phyloP scores from a whole-genome alignment of 2,888 invertebrate species.

The Sinelater perroti region DNA sequence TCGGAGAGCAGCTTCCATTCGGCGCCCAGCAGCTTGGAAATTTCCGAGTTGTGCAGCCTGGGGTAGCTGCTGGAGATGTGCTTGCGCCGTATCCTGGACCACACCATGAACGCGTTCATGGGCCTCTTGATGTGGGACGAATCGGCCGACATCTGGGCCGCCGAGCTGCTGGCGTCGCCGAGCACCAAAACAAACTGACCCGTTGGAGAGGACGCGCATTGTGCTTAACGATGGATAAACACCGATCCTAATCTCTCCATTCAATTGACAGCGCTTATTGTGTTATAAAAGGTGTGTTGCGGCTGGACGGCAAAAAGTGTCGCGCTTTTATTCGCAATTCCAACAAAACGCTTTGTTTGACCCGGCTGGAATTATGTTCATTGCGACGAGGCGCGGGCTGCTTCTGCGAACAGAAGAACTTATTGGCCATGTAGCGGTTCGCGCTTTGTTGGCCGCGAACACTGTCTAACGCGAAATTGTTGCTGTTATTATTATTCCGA shows the following conservation, averaged over 20 bases:
- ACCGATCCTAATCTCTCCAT: conserved; percentile 59
- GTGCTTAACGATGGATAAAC: conserved; percentile 59
- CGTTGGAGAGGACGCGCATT: conserved; percentile 51
- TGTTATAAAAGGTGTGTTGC: conserved; percentile 54
- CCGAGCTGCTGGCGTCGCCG: conserved; percentile 28
- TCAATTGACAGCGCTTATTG: conserved; percentile 54
- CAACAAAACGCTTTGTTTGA: conserved; percentile 45
- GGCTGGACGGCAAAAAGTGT: conserved; percentile 42
- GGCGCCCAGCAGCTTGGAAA: conserved; percentile 82
- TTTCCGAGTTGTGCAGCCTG: conserved; percentile 79
- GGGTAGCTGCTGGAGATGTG: conserved; percentile 87
- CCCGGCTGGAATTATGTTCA: conserved; percentile 40
- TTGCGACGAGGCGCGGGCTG: conserved; percentile 30
- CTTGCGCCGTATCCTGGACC: conserved; percentile 79
- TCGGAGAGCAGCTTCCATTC: conserved; percentile 88
- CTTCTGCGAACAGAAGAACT: conserved; percentile 32
- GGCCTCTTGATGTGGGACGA: conserved; percentile 89
- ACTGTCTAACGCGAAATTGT: conserved; percentile 28
- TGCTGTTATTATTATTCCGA: conserved; percentile 26
- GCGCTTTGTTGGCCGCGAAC: conserved; percentile 26
- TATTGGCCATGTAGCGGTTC: conserved; percentile 24
- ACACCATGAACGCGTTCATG: conserved; percentile 94
- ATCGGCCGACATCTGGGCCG: conserved; percentile 20
- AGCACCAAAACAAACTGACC: conserved; percentile 47
- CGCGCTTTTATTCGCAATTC: conserved; percentile 39